These are phyloP conservation scores for Oscarella lobularis DNA, from an alignment of 37 sponge, comb jelly and placozoan species.

Conservation along the genomic window DNA sequence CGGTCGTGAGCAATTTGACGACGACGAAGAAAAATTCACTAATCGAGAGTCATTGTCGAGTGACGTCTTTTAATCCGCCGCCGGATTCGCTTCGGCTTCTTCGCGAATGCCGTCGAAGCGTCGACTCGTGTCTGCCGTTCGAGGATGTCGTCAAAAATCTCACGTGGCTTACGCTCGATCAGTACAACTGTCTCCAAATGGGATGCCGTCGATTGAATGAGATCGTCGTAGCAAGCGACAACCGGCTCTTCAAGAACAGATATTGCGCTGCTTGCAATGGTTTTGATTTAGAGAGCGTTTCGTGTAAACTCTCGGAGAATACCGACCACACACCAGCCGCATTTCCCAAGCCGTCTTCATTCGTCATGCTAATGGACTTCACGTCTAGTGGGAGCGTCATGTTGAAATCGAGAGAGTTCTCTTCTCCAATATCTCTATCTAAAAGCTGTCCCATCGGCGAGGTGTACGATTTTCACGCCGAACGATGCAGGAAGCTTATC, in stretches of 20 bases:
- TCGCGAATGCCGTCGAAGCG: background rate
- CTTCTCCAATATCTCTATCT: background rate
- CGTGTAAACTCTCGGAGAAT: background rate
- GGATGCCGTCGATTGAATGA: background rate
- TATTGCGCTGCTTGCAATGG: background rate
- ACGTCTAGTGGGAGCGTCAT: background rate
- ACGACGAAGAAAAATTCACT: background rate
- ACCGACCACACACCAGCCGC: too few species aligned
- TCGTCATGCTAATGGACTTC: background rate
- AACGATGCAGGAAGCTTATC: background rate
- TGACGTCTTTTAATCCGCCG: background rate
- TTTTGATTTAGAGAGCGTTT: background rate
- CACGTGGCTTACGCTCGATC: background rate
- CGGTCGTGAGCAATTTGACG: too few species aligned
- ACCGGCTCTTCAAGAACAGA: background rate
- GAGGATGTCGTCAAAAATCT: background rate
- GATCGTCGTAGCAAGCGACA: background rate
- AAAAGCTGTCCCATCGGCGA: background rate
- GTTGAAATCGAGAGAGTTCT: too few species aligned
- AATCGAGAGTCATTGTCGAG: background rate
- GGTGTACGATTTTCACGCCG: background rate
- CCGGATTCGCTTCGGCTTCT: background rate
- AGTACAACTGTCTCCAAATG: background rate
- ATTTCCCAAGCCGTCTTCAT: background rate
- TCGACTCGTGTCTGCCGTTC: background rate